Conservation (phyloP, 2,797 vertebrate species). For the Eulemur albifrons region DNA sequence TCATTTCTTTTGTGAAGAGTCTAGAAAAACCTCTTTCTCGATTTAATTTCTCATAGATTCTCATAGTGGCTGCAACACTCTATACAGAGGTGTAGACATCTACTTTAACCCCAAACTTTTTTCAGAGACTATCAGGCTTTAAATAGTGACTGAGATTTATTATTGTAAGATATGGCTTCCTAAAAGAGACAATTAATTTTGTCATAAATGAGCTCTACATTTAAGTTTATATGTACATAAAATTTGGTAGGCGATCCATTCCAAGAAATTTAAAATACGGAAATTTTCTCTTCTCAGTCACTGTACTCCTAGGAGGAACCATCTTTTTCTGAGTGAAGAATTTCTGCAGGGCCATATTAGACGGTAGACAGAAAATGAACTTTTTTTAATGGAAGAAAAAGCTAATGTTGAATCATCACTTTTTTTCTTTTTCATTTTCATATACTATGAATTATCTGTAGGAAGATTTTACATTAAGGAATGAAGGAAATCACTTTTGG, state of each 20-base stretch:
- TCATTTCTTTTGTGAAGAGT: background rate
- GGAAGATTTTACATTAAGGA: background rate
- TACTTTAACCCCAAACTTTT: background rate
- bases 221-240: background rate
- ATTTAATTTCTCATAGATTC: constrained; percentile 15
- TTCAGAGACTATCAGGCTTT: background rate
- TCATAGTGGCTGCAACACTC: background rate
- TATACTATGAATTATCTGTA: background rate
- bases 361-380: background rate
- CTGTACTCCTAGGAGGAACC: background rate
- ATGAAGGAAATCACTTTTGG: background rate
- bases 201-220: background rate
- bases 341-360: background rate
- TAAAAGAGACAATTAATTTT: background rate
- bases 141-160: background rate
- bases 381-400: background rate
- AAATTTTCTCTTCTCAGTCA: background rate
- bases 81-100: background rate
- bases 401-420: background rate
- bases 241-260: background rate
- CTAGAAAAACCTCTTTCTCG: background rate
- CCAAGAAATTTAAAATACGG: background rate
- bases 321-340: background rate
- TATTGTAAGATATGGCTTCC: background rate
- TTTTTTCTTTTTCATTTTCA: background rate